These are phyloP conservation scores for Erannis defoliaria DNA, from an alignment of 2,888 invertebrate species.

Conservation along the genomic window DNA sequence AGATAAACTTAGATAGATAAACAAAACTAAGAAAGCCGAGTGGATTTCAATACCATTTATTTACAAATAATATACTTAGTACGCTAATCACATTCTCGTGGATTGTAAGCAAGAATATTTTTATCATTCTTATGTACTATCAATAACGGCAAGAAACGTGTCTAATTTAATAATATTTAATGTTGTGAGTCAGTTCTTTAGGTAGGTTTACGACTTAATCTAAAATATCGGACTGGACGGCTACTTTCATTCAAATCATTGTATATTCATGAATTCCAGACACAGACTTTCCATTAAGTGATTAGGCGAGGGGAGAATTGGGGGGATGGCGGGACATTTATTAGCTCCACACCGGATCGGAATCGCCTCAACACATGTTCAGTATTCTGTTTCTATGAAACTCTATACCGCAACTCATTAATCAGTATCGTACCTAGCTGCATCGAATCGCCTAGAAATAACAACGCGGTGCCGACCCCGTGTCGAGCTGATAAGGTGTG, in stretches of 20 bases:
- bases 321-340: too few species aligned
- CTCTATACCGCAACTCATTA: too few species aligned
- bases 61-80: background rate
- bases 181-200: background rate
- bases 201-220: conserved; percentile 6
- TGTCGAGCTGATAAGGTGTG: too few species aligned
- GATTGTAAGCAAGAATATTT: background rate
- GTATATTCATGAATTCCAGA: conserved; percentile 19
- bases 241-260: conserved; percentile 16
- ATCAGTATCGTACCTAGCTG: too few species aligned
- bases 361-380: too few species aligned
- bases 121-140: background rate
- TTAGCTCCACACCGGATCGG: too few species aligned
- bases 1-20: too few species aligned
- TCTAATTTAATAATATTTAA: conserved; percentile 15
- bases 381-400: too few species aligned
- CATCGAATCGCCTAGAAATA: too few species aligned
- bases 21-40: background rate
- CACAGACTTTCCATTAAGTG: conserved; percentile 19
- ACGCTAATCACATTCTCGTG: conserved; percentile 1
- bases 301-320: conserved; percentile 13
- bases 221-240: conserved; percentile 1
- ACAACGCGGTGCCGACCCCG: too few species aligned
- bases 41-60: background rate
- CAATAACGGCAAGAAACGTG: conserved; percentile 20